Base-by-base conservation (phyloP, 2,113 vertebrate species). In the Colinus virginianus region DNA sequence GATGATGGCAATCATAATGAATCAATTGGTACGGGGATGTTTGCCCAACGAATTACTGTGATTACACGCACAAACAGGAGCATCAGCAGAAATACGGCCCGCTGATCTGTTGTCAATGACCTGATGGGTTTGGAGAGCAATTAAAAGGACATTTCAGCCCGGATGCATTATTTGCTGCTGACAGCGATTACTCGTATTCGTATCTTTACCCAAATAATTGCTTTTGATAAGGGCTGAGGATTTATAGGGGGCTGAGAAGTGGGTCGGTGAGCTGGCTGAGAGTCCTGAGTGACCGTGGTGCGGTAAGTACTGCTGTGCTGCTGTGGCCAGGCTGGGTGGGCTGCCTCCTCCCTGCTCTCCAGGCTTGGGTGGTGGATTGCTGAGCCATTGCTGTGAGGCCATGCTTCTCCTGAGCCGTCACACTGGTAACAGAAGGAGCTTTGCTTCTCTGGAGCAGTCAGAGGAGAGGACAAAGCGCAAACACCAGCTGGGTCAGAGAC, bases 171-270 rank as follows among this genome's bases (percentile, higher is more conserved):
- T 96, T 93, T 96, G 92, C 86, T 84, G 58, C 94, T 95, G 67
- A 91, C 94, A 62, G 53, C 28, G 22, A 78, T 75, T 74, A 55
- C 78, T 86, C 75, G 34, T 68, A 75, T 92, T 81, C 34, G 11
- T 94, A 64, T 96, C 83, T 96, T 90, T 94, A 70, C 42, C 53
- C 92, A 97, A 95, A 76, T 92, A 96, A 94, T 78, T 87, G 55
- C 55, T 90, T 36, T 91, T 91, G 96, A 97, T 97, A 97, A 96
- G 92, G 67, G 76, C 38, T 85, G 80, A 22, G 30, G 61, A 96
- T 96, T 95, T 96, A 97, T 94, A 97, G 90, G 87, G 42, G 70
- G 22, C n/a, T 12, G 6, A 75, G 77, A 66, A 84, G 67, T 14
- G 38, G 87, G 59, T 36, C 32, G 69, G 93, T 6, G 38, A n/a